These are phyloP conservation scores for Indicator indicator DNA, from an alignment of 2,113 vertebrate genomes.

Conservation along the genomic window DNA sequence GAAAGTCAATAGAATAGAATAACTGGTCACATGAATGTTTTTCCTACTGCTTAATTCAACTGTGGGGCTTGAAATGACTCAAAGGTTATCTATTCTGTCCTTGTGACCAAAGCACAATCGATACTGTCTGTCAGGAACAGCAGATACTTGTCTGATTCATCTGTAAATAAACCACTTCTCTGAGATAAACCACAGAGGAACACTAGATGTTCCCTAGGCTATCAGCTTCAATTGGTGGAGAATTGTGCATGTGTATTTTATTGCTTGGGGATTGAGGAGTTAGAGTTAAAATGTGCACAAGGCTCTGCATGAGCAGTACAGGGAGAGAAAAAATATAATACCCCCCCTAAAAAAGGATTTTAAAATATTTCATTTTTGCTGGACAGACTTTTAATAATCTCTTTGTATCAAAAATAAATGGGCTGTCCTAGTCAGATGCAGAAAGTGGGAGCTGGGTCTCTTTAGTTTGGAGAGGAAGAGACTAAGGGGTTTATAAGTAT, in stretches of 20 bases:
- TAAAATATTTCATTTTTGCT: background rate
- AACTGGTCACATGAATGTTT: background rate
- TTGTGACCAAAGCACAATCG: background rate
- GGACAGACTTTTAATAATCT: background rate
- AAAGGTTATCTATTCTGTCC: background rate
- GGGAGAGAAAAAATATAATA: background rate
- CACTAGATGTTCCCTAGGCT: background rate
- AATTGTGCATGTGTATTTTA: background rate
- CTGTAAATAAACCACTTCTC: background rate
- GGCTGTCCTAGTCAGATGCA: background rate
- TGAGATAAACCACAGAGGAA: background rate
- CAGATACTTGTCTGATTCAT: constrained; percentile 30
- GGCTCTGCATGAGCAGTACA: background rate
- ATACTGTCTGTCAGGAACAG: constrained; percentile 5
- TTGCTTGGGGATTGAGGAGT: background rate
- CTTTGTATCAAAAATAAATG: background rate
- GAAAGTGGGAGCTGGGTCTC: background rate
- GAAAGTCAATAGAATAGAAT: background rate
- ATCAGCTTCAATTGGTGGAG: background rate
- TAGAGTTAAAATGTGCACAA: background rate
- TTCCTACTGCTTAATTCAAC: background rate
- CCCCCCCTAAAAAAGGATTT: background rate
- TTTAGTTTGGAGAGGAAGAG: no score
- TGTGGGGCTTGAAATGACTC: background rate
- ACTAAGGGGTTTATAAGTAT: no score